These are phyloP conservation scores for Scaptomyza reducta DNA, from an alignment of 2,888 invertebrate species.

Conservation along the genomic window DNA sequence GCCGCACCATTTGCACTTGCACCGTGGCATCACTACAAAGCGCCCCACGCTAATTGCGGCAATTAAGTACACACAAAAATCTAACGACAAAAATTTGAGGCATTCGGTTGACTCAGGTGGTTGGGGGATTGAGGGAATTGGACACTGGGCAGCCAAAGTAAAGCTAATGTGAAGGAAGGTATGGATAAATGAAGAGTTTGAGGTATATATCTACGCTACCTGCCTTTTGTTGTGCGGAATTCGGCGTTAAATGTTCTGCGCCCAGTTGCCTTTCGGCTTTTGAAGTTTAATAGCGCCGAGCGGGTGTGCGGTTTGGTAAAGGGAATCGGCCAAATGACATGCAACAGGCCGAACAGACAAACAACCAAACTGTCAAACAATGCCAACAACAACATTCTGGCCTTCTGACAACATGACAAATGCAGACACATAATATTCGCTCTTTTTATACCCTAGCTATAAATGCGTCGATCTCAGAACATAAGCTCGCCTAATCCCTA, in stretches of 20 bases:
- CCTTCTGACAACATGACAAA: constrained; percentile 53
- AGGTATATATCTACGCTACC: constrained; percentile 23
- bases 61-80: constrained; percentile 71
- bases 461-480: no score
- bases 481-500: no score
- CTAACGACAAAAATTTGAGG: constrained; percentile 68
- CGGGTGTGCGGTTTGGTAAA: constrained; percentile 23
- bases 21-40: constrained; percentile 77
- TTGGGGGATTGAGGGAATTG: not conserved
- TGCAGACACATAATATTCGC: constrained; percentile 6
- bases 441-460: no score
- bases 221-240: constrained; percentile 68
- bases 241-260: constrained; percentile 78
- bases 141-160: constrained; percentile 12
- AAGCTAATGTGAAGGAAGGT: not conserved
- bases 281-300: constrained; percentile 76
- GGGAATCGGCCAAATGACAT: constrained; percentile 33
- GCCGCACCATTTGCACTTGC: constrained; percentile 70
- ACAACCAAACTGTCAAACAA: constrained; percentile 8
- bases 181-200: not conserved
- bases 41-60: constrained; percentile 78
- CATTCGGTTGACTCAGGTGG: constrained; percentile 51
- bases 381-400: constrained; percentile 31
- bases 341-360: constrained; percentile 27
- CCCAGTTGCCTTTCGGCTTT: constrained; percentile 73